Evolutionary conservation across 2,797 vertebrate species (phyloP), one percentile per base, ranked within the genome.

Genomic region (Peromyscus melanophrys): DNA sequence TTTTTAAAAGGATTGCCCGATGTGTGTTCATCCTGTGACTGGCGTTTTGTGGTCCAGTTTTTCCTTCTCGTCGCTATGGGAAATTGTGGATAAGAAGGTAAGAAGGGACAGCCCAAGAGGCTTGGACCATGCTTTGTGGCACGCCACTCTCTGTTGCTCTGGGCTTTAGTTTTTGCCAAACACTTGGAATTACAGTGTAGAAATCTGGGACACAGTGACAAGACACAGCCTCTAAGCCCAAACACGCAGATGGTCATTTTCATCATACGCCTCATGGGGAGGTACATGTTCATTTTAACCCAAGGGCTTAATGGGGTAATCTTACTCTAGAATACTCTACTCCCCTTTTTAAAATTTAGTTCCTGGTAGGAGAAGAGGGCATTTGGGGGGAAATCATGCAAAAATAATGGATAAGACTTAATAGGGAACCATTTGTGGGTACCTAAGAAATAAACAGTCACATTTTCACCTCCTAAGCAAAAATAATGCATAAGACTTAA

Each of bases 301-400:
- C 49, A 49, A 55, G 67, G 40, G 69, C 13, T 25, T 0, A 37
- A 61, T 16, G 17, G 65, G 40, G 29, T 57, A 46, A 83, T 78
- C 61, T 87, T n/a, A 86, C 46, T 76, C 40, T 6, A 25, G 21
- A 37, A 81, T 49, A 59, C 19, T 88, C 86, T 49, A 52, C 19
- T 88, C 86, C 46, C 76, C 67, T 37, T 89, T 90, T 55, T 3
- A 55, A 92, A 85, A 82, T 76, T 55, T 29, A 87, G 34, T 76
- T 94, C 63, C 83, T 88, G 49, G 88, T 85, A 96, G 55, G 90
- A 76, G 90, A 76, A 96, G n/a, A 96, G 40, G 59, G 61, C 31
- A 55, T 49, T 43, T 52, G 49, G 61, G 57, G 17, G 16, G 4
- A 3, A 8, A 92, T 57, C 37, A 63, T 81, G 52, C 10, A 73